Evolutionary conservation across 2,888 invertebrate genomes (phyloP).

Genomic region (Noctua janthe): DNA sequence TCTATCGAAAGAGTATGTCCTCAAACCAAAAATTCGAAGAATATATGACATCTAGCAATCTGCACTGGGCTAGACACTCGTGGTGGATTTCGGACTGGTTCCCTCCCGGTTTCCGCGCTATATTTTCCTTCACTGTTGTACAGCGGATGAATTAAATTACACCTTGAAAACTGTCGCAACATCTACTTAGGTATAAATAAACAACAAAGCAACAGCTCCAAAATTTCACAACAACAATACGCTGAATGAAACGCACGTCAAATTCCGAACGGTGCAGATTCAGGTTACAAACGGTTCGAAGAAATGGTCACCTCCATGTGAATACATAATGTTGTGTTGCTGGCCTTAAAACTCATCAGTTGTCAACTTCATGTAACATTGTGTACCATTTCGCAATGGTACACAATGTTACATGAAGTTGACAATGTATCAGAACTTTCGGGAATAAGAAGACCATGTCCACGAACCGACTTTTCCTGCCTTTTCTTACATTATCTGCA

Average conservation of each 20-base stretch:
- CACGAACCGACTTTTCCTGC: neutral
- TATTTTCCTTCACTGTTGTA: neutral
- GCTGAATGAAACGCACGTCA: slow-evolving; percentile 24
- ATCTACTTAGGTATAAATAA: neutral
- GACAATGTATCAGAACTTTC: neutral
- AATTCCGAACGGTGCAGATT: slow-evolving; percentile 19
- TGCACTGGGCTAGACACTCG: neutral
- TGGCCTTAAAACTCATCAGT: neutral
- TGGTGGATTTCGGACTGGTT: neutral
- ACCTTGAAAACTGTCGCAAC: no score
- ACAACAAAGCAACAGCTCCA: neutral
- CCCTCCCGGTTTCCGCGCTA: neutral
- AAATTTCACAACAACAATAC: slow-evolving; percentile 41
- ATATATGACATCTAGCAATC: neutral
- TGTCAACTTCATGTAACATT: no score
- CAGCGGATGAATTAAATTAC: neutral
- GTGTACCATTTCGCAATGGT: slow-evolving; percentile 33
- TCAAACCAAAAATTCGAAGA: neutral
- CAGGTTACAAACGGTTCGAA: slow-evolving; percentile 48
- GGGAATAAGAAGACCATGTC: neutral
- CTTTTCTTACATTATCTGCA: neutral
- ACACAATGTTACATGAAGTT: neutral
- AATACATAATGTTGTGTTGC: slow-evolving; percentile 34
- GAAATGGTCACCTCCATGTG: slow-evolving; percentile 31
- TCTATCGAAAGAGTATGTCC: neutral